Percentiles rank a stretch among this genome's conserved stretches.
Evolutionary conservation across 2,113 vertebrate genomes (phyloP).

Genomic region (Myrmecobius fasciatus): DNA sequence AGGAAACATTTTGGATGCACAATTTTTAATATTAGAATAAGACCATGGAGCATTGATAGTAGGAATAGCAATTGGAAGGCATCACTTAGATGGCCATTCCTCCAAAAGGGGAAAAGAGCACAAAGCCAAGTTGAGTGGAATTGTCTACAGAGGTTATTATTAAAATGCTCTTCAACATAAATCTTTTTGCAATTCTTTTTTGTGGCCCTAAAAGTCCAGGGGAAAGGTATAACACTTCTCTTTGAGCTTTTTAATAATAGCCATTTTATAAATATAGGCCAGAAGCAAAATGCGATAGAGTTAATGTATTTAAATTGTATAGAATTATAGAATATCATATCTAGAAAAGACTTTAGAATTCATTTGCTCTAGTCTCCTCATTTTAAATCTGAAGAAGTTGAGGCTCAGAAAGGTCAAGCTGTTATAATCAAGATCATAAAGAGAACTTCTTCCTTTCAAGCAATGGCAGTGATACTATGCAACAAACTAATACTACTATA

Average conservation of each 20-base stretch:
- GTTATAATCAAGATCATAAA: not conserved
- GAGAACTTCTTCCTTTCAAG: not conserved
- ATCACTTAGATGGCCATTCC: not conserved
- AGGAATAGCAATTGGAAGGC: not conserved
- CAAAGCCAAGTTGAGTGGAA: not conserved
- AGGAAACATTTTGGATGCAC: not conserved
- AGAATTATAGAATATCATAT: not conserved
- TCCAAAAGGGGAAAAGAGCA: slow-evolving; percentile 1
- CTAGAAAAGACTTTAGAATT: not conserved
- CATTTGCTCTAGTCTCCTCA: not conserved
- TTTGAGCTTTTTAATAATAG: slow-evolving; percentile 5
- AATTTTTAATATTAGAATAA: not conserved
- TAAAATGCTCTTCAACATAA: not conserved
- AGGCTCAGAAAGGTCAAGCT: not conserved
- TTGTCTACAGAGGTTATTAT: slow-evolving; percentile 9
- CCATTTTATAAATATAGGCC: slow-evolving; percentile 16
- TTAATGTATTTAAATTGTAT: slow-evolving; percentile 38
- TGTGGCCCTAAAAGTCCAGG: not conserved
- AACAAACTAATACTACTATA: not conserved
- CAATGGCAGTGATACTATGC: not conserved
- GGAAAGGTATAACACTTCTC: not conserved
- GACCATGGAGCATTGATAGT: not conserved
- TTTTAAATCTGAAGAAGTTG: not conserved
- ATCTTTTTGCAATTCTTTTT: not conserved
- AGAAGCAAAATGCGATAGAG: slow-evolving; percentile 49